Evolutionary conservation across 2,888 invertebrate genomes (phyloP), one percentile per base, ranked within the genome.

Genomic region (Smittia aterrima): DNA sequence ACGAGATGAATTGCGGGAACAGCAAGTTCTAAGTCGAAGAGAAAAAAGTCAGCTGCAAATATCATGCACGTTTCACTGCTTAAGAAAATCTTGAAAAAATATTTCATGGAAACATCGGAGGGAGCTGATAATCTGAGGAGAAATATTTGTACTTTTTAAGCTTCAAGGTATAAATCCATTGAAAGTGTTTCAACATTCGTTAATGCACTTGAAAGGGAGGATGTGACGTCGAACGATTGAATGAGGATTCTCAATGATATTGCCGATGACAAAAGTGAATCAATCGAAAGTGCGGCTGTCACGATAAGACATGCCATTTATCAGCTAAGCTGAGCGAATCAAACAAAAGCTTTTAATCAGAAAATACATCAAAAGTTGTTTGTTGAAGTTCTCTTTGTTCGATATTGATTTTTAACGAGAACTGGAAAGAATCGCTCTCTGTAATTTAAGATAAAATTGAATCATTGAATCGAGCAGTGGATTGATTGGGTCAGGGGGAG

Each of bases 91-190:
- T 24, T 20, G 11, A 25, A 64, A 64, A 6, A 27, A 24, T 58
- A 58, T 27, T 64, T 27, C 3, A 62, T 62, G 22, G 58, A 58
- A 58, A 25, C 7, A 1, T 27, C 1, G 4, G 20, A 64, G 27
- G 16, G 27, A 64, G 38, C 32, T n/a, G 20, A 22, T 38, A 67
- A 67, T 67, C 67, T 40, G 6, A 3, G 24, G 1, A 67, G 16
- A 67, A 66, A 66, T 38, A 67, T 66, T 66, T 66, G 66, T 32
- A 24, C 66, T 66, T 66, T 58, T 58, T 58, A 58, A 58, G 58
- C 58, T 58, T 7, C 58, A 47, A 47, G 58, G 58, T 58, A 58
- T 6, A 32, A 6, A 18, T 58, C 58, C 18, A 18, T 22, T 58
- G 58, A 58, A 58, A 58, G 58, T 58, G 58, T 58, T 58, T n/a